A percentile compares a stretch with the other conserved stretches of the same genome.
phyloP scores from a whole-genome alignment of 2,888 invertebrate genomes.

The Noctua fimbriata region DNA sequence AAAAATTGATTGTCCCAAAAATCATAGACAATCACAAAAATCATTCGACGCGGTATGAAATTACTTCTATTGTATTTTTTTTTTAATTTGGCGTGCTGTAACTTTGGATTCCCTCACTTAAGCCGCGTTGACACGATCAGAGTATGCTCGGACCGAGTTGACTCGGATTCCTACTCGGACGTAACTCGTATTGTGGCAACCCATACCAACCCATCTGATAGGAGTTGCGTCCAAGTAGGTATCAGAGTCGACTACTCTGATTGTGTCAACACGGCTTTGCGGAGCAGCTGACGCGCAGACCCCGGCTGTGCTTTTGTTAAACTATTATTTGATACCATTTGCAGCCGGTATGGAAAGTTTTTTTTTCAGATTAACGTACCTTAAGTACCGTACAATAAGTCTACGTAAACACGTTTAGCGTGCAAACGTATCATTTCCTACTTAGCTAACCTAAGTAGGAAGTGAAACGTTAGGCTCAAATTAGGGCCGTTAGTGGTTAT shows the following conservation, averaged over 20 bases:
- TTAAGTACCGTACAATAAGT: neutral
- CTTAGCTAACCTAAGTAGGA: constrained; percentile 7
- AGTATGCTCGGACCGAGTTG: no score
- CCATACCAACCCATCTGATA: no score
- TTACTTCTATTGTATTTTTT: neutral
- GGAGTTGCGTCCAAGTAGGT: no score
- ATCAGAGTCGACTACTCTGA: no score
- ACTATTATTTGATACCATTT: neutral
- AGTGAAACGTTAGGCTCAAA: constrained; percentile 5
- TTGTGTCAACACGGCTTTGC: no score
- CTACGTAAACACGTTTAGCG: constrained; percentile 1
- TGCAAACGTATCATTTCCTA: constrained; percentile 25
- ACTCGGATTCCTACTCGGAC: no score
- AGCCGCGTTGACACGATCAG: no score
- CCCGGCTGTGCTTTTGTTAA: neutral
- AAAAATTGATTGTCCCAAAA: neutral
- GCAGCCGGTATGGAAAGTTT: neutral
- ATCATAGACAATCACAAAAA: no score
- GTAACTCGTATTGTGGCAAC: no score
- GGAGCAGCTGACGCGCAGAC: neutral
- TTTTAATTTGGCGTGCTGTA: no score
- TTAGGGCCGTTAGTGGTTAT: neutral
- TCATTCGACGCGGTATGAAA: neutral
- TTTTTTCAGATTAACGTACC: neutral
- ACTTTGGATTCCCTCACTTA: neutral